Base-by-base conservation (phyloP, 1,140 invertebrate species). In the Apis laboriosa region DNA sequence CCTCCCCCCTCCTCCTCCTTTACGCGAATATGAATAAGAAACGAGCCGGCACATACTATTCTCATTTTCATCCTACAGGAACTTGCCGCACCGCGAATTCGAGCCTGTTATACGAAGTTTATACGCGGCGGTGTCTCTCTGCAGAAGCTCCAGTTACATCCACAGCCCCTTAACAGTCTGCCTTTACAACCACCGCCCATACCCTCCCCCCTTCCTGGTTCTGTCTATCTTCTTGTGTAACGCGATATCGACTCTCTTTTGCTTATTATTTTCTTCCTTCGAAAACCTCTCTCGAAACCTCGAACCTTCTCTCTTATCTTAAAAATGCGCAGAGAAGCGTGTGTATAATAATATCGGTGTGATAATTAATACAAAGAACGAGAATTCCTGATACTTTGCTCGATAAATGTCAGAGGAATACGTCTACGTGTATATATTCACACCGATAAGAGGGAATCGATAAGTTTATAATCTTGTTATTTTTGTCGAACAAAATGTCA, bases 1-100 rank as follows among this genome's bases (percentile, higher is more conserved):
- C 79, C 63, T 43, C 5, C 34, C 34, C 5, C 5, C 34, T 3
- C 7, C 34, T 3, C 5, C 34, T 53, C 77, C 55, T 79, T 84
- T 80, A 74, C 77, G 63, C 82, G 82, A 80, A 80, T 84, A 84
- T 84, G 82, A 84, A 84, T 84, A 84, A 84, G 82, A 84, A 84
- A 84, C 82, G 77, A 80, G 82, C 51, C 77, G 55, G 77, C 77
- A 60, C 82, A 53, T 56, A 77, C 82, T 80, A 80, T 80, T 84
- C 82, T 84, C 82, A 84, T 84, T 84, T 84, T 84, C 82, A 84
- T 84, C 68, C 70, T 58, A 17, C 82, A 34, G 63, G 56, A 84
- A 84, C 81, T 83, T 83, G 56, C 77, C 66, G 70, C 82, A 68
- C 34, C 53, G 70, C 60, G 61, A 84, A 84, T 77, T 84, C 77